These are phyloP conservation scores for Pseudococcus jackbeardsleyi DNA, from an alignment of 2,888 invertebrate species.

Conservation along the genomic window DNA sequence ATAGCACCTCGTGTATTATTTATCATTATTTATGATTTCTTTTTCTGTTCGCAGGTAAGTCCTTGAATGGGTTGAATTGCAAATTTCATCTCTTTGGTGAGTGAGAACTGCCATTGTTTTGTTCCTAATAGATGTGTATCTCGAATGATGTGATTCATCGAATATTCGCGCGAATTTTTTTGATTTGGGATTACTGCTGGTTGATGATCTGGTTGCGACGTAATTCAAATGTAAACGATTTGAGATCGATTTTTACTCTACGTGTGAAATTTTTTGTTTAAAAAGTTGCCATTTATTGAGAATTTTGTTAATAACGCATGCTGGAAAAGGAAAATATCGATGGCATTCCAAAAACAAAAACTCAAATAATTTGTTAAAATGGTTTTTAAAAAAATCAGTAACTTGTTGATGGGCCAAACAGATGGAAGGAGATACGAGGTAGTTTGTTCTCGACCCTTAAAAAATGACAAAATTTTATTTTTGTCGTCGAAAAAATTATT, in stretches of 20 bases:
- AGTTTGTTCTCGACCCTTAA: no score
- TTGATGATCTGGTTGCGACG: no score
- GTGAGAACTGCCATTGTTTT: constrained; percentile 8
- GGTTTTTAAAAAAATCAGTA: no score
- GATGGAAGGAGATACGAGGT: no score
- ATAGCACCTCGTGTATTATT: neutral
- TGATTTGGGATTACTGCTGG: neutral
- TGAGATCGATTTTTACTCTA: neutral
- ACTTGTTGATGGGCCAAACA: no score
- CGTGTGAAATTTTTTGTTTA: neutral
- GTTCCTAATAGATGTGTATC: neutral
- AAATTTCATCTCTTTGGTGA: neutral
- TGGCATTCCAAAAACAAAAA: no score
- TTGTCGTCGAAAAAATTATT: no score
- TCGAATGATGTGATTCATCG: neutral
- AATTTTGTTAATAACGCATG: no score
- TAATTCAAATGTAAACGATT: neutral
- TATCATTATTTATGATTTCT: constrained; percentile 6
- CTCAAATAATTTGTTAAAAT: no score
- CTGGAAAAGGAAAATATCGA: no score
- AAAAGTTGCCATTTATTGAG: no score
- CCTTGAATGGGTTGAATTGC: neutral
- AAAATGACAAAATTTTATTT: no score
- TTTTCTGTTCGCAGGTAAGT: constrained; percentile 19
- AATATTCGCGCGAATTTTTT: neutral